Conservation (phyloP, 1,140 invertebrate species). For the Papilio xuthus region DNA sequence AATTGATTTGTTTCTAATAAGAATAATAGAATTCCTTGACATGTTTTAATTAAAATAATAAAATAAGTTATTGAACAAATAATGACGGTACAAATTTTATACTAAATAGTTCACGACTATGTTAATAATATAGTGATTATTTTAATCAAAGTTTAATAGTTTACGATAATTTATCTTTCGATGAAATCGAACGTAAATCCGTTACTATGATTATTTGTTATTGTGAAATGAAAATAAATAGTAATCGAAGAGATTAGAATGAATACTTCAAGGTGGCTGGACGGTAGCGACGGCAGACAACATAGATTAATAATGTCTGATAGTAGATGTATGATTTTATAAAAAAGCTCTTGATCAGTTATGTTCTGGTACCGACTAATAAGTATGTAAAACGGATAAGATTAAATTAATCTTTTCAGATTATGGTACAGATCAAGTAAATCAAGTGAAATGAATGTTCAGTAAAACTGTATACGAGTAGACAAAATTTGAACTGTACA, state of each 20-base stretch:
- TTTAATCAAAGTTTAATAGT: slow-evolving; percentile 28
- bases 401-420: neutral
- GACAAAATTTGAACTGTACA: too few relatives aligned
- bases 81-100: slow-evolving; percentile 7
- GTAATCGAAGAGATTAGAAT: slow-evolving; percentile 51
- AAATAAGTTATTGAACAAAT: neutral
- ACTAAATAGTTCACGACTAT: neutral
- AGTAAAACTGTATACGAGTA: too few relatives aligned
- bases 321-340: neutral
- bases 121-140: neutral
- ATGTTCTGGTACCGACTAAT: neutral
- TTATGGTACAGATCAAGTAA: neutral
- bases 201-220: slow-evolving; percentile 23
- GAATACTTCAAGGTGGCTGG: slow-evolving; percentile 49
- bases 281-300: slow-evolving; percentile 40
- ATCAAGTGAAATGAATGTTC: too few relatives aligned
- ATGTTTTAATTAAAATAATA: neutral
- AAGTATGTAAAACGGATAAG: neutral
- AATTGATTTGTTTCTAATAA: neutral
- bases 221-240: slow-evolving; percentile 45
- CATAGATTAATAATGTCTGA: neutral
- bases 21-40: neutral
- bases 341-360: neutral
- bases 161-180: slow-evolving; percentile 22
- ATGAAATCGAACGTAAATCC: slow-evolving; percentile 11